Conservation (phyloP, 2,797 vertebrate genomes). For the Neostethus bicornis region DNA sequence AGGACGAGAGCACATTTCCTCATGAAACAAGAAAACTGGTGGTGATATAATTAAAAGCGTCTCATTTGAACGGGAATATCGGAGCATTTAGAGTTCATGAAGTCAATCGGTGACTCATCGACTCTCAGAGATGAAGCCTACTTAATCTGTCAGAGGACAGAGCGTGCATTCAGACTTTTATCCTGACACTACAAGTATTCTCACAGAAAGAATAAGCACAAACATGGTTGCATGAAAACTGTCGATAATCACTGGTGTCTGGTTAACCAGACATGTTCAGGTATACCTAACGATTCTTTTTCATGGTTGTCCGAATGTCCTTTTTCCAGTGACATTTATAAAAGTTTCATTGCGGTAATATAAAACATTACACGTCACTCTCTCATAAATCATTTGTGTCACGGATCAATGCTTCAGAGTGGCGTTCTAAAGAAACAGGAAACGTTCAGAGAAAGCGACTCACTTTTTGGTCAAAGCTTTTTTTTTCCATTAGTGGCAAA, state of each 20-base stretch:
- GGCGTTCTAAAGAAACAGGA: conserved; percentile 15
- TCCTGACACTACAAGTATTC: too few relatives aligned
- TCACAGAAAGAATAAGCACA: too few relatives aligned
- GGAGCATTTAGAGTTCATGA: conserved; percentile 22
- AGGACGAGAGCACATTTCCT: conserved; percentile 33
- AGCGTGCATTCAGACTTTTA: background rate
- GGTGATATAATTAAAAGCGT: conserved; percentile 30
- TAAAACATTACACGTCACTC: conserved; percentile 66
- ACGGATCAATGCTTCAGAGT: conserved; percentile 64
- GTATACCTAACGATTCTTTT: too few relatives aligned
- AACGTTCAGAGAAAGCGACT: conserved; percentile 36
- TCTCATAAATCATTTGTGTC: conserved; percentile 72
- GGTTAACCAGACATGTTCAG: too few relatives aligned
- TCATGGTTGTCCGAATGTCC: conserved; percentile 24
- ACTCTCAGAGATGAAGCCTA: conserved; percentile 13
- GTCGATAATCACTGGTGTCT: too few relatives aligned
- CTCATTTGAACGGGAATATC: conserved; percentile 23
- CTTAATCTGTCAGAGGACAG: background rate
- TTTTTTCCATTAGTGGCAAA: conserved; percentile 32
- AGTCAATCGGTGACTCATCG: conserved; percentile 32
- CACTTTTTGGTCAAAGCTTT: conserved; percentile 20
- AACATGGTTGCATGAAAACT: too few relatives aligned
- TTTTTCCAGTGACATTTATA: conserved; percentile 69
- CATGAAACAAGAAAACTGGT: conserved; percentile 12
- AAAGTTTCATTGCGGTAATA: conserved; percentile 71